These are phyloP conservation scores for Cheirogaleus major DNA, from an alignment of 2,797 vertebrate species.

Conservation along the genomic window DNA sequence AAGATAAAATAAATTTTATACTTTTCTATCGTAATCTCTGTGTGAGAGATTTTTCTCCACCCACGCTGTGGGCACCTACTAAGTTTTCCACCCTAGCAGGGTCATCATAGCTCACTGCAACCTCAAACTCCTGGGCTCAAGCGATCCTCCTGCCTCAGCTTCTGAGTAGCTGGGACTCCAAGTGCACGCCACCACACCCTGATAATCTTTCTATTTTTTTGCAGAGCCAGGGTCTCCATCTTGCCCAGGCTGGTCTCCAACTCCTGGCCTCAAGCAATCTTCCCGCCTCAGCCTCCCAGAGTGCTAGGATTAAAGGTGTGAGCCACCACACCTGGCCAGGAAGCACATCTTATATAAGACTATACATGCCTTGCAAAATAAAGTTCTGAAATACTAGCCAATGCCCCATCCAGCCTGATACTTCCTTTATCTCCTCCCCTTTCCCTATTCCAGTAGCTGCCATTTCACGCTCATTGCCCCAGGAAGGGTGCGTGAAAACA, in stretches of 20 bases:
- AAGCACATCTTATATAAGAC: background rate
- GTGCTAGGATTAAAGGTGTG: background rate
- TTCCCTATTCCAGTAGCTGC: background rate
- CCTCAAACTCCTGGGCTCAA: background rate
- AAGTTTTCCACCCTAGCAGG: too few relatives aligned
- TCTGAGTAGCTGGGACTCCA: background rate
- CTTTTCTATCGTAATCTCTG: too few relatives aligned
- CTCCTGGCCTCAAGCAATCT: background rate
- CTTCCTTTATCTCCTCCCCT: background rate
- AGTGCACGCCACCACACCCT: background rate
- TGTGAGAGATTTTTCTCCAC: too few relatives aligned
- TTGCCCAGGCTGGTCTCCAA: background rate
- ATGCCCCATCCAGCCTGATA: background rate
- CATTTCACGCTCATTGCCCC: background rate
- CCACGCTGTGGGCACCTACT: too few relatives aligned
- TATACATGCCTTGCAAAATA: background rate
- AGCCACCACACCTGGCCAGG: background rate
- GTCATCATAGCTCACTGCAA: background rate
- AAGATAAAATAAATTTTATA: too few relatives aligned
- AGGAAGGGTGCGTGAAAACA: background rate
- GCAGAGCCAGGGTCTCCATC: background rate
- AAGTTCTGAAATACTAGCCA: background rate
- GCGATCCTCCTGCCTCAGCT: background rate
- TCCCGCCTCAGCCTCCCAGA: background rate
- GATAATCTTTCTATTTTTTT: background rate